Percentiles rank a stretch among this genome's conserved stretches.
These are phyloP conservation scores for Dromaius novaehollandiae DNA, from an alignment of 2,113 vertebrate genomes.

Conservation along the genomic window DNA sequence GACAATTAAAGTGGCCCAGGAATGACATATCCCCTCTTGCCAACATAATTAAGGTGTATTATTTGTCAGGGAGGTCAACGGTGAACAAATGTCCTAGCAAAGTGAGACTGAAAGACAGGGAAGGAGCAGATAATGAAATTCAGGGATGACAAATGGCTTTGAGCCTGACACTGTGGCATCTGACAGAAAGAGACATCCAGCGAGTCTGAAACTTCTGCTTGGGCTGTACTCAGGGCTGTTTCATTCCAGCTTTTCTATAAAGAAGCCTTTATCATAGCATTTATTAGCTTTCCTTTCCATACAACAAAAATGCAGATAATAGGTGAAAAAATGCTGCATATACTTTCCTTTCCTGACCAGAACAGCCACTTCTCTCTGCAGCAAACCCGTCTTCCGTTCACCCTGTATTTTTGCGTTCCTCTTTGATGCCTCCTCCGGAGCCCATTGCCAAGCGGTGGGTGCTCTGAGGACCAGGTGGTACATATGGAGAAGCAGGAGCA, in stretches of 20 bases:
- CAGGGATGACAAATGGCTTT: conserved; percentile 98
- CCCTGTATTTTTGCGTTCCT: not conserved
- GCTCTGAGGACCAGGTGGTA: not conserved
- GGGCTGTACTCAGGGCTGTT: conserved; percentile 27
- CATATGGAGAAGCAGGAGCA: not conserved
- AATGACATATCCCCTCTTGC: conserved; percentile 92
- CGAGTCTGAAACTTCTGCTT: conserved; percentile 79
- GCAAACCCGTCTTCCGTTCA: not conserved
- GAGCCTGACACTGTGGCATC: conserved; percentile 91
- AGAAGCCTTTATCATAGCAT: not conserved
- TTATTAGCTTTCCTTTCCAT: conserved; percentile 45
- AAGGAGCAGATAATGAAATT: conserved; percentile 97
- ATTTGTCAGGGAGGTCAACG: conserved; percentile 96
- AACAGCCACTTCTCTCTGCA: not conserved
- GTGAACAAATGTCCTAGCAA: conserved; percentile 96
- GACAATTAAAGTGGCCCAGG: conserved; percentile 87
- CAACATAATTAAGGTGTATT: conserved; percentile 99
- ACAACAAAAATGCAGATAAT: conserved; percentile 3
- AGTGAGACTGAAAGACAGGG: conserved; percentile 88
- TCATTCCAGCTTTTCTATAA: conserved; percentile 46
- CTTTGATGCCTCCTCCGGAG: not conserved
- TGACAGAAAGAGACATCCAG: conserved; percentile 93
- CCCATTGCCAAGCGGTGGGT: not conserved
- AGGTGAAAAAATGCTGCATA: not conserved
- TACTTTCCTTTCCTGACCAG: not conserved